Conservation (phyloP, 2,797 vertebrate species). For the Chaetophractus vellerosus region DNA sequence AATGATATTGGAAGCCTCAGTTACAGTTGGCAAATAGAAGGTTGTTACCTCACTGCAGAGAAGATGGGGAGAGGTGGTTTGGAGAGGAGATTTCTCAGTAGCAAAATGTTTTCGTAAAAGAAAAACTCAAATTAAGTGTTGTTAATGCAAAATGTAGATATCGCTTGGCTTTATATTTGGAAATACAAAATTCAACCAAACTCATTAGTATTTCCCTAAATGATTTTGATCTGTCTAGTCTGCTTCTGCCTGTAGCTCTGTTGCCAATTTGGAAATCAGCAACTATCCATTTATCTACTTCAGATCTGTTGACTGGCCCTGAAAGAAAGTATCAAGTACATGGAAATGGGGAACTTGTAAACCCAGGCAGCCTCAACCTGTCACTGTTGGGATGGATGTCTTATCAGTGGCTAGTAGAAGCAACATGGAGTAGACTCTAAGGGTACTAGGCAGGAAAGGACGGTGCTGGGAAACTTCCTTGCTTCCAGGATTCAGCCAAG, state of each 20-base stretch:
- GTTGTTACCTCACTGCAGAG: slow-evolving; percentile 9
- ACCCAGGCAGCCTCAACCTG: not conserved
- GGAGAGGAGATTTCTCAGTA: not conserved
- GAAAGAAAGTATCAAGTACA: slow-evolving; percentile 58
- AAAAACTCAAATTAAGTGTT: slow-evolving; percentile 49
- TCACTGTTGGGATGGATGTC: not conserved
- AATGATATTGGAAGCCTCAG: not conserved
- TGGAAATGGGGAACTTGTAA: slow-evolving; percentile 3
- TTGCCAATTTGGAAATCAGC: slow-evolving; percentile 62
- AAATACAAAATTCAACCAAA: slow-evolving; percentile 62
- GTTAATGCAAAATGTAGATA: slow-evolving; percentile 60
- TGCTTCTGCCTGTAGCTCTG: not conserved
- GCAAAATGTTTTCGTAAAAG: slow-evolving; percentile 55
- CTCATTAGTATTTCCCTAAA: slow-evolving; percentile 61
- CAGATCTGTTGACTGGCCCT: slow-evolving; percentile 31
- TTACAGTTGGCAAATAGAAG: slow-evolving; percentile 21
- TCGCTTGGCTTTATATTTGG: slow-evolving; percentile 60
- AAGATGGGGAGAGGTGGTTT: not conserved
- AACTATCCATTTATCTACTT: not conserved
- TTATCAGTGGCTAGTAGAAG: not conserved
- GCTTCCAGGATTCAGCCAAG: slow-evolving; percentile 6
- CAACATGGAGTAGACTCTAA: not conserved
- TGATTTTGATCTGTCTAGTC: slow-evolving; percentile 29
- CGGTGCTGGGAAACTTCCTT: not conserved
- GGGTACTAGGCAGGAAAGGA: not conserved